Percentiles rank a stretch among this genome's conserved stretches.
These are phyloP conservation scores for Noctua fimbriata DNA, from an alignment of 2,888 invertebrate genomes.

Conservation along the genomic window DNA sequence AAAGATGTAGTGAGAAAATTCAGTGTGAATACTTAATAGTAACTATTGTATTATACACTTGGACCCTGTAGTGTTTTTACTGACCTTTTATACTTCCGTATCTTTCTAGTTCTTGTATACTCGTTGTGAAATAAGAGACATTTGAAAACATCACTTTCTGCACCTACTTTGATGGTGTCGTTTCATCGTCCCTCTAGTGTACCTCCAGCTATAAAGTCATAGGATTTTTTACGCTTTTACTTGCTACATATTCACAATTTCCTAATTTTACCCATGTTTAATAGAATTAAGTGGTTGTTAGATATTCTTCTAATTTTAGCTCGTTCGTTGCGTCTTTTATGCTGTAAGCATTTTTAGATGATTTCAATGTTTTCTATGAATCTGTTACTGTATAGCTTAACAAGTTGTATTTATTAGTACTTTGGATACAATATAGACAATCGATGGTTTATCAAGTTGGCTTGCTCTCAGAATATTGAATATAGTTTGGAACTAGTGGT, in stretches of 20 bases:
- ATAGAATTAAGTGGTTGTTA: slow-evolving; percentile 61
- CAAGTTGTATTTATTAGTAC: slow-evolving; percentile 18
- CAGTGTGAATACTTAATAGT: slow-evolving; percentile 72
- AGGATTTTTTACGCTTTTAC: slow-evolving; percentile 48
- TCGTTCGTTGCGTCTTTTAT: slow-evolving; percentile 45
- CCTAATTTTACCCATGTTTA: slow-evolving; percentile 50
- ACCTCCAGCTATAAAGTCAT: slow-evolving; percentile 45
- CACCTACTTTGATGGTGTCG: slow-evolving; percentile 29
- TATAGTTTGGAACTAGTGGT: slow-evolving; percentile 9
- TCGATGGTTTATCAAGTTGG: slow-evolving; percentile 20
- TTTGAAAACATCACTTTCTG: slow-evolving; percentile 45
- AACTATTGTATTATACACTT: slow-evolving; percentile 83
- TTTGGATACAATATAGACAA: slow-evolving; percentile 38
- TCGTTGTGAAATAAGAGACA: slow-evolving; percentile 52
- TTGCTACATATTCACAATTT: slow-evolving; percentile 30
- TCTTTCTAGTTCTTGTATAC: slow-evolving; percentile 76
- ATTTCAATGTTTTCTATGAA: slow-evolving; percentile 42
- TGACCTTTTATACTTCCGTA: slow-evolving; percentile 87
- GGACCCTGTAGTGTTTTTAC: slow-evolving; percentile 87
- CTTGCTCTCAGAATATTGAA: slow-evolving; percentile 16
- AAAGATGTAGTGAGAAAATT: slow-evolving; percentile 87
- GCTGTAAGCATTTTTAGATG: slow-evolving; percentile 54
- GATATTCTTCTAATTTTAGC: slow-evolving; percentile 63
- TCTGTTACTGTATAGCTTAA: slow-evolving; percentile 34
- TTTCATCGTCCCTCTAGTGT: slow-evolving; percentile 43